Evolutionary conservation across 2,797 vertebrate genomes (phyloP), one percentile per base, ranked within the genome.

Genomic region (Dryobates pubescens): DNA sequence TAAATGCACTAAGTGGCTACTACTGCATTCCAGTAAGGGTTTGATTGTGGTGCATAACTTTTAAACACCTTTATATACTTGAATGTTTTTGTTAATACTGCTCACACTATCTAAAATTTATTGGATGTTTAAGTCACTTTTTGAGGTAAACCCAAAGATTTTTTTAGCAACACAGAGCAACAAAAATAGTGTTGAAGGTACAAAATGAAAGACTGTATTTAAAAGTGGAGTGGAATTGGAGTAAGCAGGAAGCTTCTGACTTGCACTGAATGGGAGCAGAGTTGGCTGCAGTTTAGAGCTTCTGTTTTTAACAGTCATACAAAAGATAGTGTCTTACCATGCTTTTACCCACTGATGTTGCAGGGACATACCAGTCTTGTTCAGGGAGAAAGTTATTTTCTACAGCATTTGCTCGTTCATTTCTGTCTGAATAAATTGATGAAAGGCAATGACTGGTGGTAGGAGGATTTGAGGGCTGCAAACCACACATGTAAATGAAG

Each of bases 401-500:
- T 74, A 17, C 36, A 69, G 38, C 10, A 7, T 12, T 34, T 78
- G 47, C 41, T 56, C 2, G 1, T 51, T 68, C 1, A 0, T 26
- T 3, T 65, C 30, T 22, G 32, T 36, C 32, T 45, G 34, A 22
- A 22, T 26, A 24, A 67, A 2, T 5, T 32, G 34, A 24, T 61
- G 32, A 32, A 64, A 58, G n/a, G 11, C 13, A 58, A 26, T 18
- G 6, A 34, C 23, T 34, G 29, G 10, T 3, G 5, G 14, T 47
- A 23, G 34, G n/a, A 49, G 27, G 8, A 26, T 68, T 79, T 36
- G 43, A 64, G 22, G 30, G 27, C n/a, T 56, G 13, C 30, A 74
- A 47, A 45, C 8, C 22, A 13, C 9, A 3, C 8, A 1, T 0
- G 0, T 34, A 56, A 67, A 1, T 8, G 22, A 47, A 80, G 16